Evolutionary conservation across 2,113 vertebrate genomes (phyloP).

Genomic region (Heterochromis multidens): DNA sequence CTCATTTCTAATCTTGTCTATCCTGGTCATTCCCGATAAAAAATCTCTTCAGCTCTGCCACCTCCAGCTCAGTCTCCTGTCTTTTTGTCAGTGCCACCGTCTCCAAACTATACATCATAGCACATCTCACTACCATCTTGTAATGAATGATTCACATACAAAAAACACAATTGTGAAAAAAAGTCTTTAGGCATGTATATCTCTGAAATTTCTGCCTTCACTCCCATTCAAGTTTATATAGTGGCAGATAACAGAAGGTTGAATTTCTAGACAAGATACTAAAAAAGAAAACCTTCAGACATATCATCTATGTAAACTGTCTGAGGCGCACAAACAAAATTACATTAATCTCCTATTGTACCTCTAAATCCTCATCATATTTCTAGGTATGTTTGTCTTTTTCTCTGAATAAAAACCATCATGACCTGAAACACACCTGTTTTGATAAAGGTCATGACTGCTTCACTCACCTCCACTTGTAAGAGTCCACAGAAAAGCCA

Average conservation of each 20-base stretch:
- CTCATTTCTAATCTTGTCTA: neutral
- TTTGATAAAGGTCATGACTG: accelerated
- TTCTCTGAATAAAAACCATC: neutral
- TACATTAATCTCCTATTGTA: neutral
- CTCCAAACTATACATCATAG: neutral
- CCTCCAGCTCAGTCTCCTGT: accelerated
- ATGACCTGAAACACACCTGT: neutral
- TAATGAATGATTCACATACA: neutral
- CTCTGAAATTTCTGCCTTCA: neutral
- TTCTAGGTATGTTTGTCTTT: neutral
- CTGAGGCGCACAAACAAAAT: accelerated
- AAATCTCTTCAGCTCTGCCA: neutral
- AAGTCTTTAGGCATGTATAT: accelerated
- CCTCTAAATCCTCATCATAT: accelerated
- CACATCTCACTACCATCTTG: neutral
- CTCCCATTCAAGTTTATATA: accelerated
- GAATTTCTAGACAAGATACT: neutral
- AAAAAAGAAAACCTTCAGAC: neutral
- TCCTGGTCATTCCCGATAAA: neutral
- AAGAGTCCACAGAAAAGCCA: neutral
- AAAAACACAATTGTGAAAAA: accelerated
- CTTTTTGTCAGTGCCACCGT: neutral
- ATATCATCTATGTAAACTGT: neutral
- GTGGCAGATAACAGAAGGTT: accelerated
- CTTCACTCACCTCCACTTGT: neutral